Evolutionary conservation across 2,113 vertebrate genomes (phyloP).

Genomic region (Podiceps cristatus): DNA sequence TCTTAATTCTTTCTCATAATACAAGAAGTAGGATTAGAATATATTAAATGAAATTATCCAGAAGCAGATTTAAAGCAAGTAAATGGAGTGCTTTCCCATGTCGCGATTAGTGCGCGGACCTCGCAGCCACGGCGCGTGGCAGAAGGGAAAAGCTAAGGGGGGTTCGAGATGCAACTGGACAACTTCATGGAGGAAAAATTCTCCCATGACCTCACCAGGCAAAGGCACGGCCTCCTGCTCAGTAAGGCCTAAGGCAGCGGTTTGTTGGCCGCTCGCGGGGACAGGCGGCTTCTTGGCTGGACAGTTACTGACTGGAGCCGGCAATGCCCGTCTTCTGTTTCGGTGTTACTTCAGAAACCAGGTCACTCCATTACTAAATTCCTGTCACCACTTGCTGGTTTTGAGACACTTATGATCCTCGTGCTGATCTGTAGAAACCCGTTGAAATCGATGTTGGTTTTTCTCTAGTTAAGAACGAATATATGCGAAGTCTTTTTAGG

Average conservation of each 20-base stretch:
- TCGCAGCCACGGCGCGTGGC: rapidly evolving
- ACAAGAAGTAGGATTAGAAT: background rate
- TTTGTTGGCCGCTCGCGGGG: rapidly evolving
- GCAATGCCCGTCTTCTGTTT: rapidly evolving
- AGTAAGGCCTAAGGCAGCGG: rapidly evolving
- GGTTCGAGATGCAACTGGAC: background rate
- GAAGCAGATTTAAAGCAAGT: background rate
- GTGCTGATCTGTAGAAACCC: background rate
- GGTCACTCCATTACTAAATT: background rate
- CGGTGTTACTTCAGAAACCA: background rate
- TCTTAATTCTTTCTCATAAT: background rate
- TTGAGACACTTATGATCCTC: background rate
- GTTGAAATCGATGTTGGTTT: background rate
- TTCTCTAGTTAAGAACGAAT: background rate
- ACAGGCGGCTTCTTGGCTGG: too few species aligned
- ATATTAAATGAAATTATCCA: background rate
- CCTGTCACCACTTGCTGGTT: rapidly evolving
- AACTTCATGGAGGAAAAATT: background rate
- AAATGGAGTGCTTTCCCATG: background rate
- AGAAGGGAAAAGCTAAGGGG: background rate
- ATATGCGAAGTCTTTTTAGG: background rate
- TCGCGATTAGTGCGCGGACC: rapidly evolving
- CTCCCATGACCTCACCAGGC: rapidly evolving
- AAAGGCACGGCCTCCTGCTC: background rate
- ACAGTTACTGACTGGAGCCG: background rate